phyloP scores from a whole-genome alignment of 2,888 invertebrate species.

The Lottia gigantea region DNA sequence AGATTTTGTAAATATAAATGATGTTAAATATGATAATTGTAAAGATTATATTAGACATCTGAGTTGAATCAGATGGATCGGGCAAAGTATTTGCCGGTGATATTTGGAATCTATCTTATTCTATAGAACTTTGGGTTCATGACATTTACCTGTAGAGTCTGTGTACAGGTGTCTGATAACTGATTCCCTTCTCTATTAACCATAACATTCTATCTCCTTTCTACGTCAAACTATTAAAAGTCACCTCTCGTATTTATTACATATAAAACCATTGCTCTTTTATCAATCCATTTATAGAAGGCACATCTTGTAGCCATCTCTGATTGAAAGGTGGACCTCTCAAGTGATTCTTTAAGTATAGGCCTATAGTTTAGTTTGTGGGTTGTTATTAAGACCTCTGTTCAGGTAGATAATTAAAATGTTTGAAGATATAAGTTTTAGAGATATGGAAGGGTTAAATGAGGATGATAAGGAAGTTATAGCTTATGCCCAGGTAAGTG shows the following conservation, averaged over 20 bases:
- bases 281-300: slow-evolving; percentile 4
- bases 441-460: not conserved
- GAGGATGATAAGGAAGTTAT: not conserved
- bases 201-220: not conserved
- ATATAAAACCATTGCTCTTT: not conserved
- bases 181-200: not conserved
- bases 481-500: slow-evolving; percentile 2
- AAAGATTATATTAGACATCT: too few species aligned
- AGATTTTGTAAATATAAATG: too few species aligned
- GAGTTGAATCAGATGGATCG: too few species aligned
- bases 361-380: too few species aligned
- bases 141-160: not conserved
- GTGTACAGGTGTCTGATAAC: not conserved
- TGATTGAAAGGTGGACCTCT: too few species aligned
- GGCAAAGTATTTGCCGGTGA: too few species aligned
- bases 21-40: too few species aligned
- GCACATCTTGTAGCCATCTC: not conserved
- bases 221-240: slow-evolving; percentile 3
- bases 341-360: too few species aligned
- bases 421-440: too few species aligned
- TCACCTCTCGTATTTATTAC: not conserved
- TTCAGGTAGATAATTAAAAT: too few species aligned
- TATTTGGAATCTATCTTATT: too few species aligned
- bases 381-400: too few species aligned
- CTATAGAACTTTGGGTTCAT: not conserved